Base-by-base conservation (phyloP, 2,888 invertebrate genomes). In the Conomelus anceps region DNA sequence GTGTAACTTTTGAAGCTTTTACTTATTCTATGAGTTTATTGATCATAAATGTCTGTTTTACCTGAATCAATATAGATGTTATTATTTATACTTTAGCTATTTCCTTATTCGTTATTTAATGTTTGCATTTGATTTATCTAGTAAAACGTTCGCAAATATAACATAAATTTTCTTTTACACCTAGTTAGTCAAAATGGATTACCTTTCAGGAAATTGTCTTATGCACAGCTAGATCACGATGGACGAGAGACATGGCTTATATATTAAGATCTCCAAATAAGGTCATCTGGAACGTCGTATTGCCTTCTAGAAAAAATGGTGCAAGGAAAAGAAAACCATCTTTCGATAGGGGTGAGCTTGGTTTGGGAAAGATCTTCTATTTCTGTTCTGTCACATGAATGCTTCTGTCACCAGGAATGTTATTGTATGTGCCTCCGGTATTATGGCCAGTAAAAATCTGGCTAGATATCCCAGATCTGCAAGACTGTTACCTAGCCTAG, bases 121-220 rank as follows among this genome's bases (percentile, higher is more conserved):
- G n/a, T n/a, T n/a, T n/a, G n/a, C n/a, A n/a, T n/a, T n/a, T n/a
- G n/a, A n/a, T n/a, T n/a, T n/a, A n/a, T n/a, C n/a, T n/a, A n/a
- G n/a, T 13, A 34, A 6, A 17, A 34, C 11, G 17, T 34, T 17
- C 11, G 34, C 1, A 13, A 34, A 34, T 34, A 34, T 34, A 17
- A 17, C 13, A 17, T 17, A 34, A 9, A 9, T 17, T 34, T 17
- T 34, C 34, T 34, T 17, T 34, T n/a, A n/a, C 63, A 63, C n/a
- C 63, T 63, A 13, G n/a, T 63, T 63, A n/a, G 63, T 63, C n/a
- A 63, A 63, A 63, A n/a, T 63, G 63, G 88, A 24, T 88, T 88
- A 85, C 84, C 88, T 84, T 85, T 85, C 85, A 88, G 89, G 87
- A 85, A 23, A 85, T 89, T 88, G 89, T 90, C 84, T 90, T 89